Conservation (phyloP, 1,140 invertebrate species). For the Leptinotarsa undecemlineata region DNA sequence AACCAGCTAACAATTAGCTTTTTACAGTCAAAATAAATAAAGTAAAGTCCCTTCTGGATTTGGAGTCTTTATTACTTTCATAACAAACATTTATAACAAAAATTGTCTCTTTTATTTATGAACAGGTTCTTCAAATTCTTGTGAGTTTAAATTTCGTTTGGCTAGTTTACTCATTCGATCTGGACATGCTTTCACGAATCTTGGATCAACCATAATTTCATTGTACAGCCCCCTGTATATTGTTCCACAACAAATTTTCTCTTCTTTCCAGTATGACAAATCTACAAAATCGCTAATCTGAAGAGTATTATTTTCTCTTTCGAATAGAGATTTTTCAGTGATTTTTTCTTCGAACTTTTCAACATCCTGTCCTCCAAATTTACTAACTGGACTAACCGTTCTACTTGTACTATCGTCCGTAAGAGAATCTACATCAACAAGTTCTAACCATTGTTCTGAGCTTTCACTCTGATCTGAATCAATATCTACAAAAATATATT, state of each 20-base stretch:
- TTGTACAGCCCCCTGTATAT: conserved; percentile 70
- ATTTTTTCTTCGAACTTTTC: background rate
- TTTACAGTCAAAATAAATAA: too few species aligned
- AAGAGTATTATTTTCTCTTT: conserved; percentile 45
- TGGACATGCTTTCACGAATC: conserved; percentile 64
- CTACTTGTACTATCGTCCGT: background rate
- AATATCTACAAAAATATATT: background rate
- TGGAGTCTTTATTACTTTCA: too few species aligned
- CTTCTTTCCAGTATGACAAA: conserved; percentile 70
- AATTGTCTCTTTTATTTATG: too few species aligned
- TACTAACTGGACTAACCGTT: conserved; percentile 28
- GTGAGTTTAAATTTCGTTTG: too few species aligned
- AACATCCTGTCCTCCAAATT: conserved; percentile 60
- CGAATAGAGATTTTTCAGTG: conserved; percentile 31
- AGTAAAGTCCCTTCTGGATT: too few species aligned
- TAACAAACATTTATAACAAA: too few species aligned
- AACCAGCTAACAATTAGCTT: too few species aligned
- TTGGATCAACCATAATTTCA: conserved; percentile 68
- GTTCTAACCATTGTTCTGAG: background rate
- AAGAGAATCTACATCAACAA: background rate
- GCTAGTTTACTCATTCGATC: background rate
- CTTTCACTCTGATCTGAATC: background rate
- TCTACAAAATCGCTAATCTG: conserved; percentile 66
- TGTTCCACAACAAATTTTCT: conserved; percentile 73
- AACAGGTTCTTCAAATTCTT: too few species aligned